Conservation (phyloP, 2,113 vertebrate species). For the Sphyrna mokarran region DNA sequence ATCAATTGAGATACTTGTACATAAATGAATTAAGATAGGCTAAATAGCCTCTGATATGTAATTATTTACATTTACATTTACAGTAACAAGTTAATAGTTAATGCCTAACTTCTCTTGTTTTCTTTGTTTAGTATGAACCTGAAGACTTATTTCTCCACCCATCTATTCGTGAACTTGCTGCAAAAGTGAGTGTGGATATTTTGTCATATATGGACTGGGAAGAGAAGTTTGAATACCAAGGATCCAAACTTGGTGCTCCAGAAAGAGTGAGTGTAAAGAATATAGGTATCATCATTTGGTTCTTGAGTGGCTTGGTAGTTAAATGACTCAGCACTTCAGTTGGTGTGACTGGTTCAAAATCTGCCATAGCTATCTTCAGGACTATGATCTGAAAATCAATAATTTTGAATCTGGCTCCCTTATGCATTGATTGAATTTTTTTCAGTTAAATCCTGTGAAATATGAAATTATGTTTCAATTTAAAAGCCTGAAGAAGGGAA, state of each 20-base stretch:
- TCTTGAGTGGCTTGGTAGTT: background rate
- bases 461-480: background rate
- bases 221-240: background rate
- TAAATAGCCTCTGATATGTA: background rate
- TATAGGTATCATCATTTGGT: background rate
- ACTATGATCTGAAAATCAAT: background rate
- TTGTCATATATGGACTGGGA: slow-evolving; percentile 67
- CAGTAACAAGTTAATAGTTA: background rate
- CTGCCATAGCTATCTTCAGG: background rate
- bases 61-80: too few relatives aligned
- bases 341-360: background rate
- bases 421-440: background rate
- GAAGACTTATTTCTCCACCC: slow-evolving; percentile 46
- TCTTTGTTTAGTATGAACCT: slow-evolving; percentile 47
- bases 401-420: background rate
- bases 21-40: background rate
- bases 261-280: background rate
- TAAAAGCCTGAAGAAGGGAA: background rate
- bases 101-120: slow-evolving; percentile 24
- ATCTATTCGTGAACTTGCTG: slow-evolving; percentile 59
- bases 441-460: background rate
- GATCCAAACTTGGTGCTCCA: background rate
- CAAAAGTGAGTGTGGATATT: slow-evolving; percentile 70
- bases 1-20: background rate
- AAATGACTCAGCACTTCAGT: background rate